Percentiles rank a stretch among this genome's conserved stretches.
These are phyloP conservation scores for Tichodroma muraria DNA, from an alignment of 2,113 vertebrate genomes.

Conservation along the genomic window DNA sequence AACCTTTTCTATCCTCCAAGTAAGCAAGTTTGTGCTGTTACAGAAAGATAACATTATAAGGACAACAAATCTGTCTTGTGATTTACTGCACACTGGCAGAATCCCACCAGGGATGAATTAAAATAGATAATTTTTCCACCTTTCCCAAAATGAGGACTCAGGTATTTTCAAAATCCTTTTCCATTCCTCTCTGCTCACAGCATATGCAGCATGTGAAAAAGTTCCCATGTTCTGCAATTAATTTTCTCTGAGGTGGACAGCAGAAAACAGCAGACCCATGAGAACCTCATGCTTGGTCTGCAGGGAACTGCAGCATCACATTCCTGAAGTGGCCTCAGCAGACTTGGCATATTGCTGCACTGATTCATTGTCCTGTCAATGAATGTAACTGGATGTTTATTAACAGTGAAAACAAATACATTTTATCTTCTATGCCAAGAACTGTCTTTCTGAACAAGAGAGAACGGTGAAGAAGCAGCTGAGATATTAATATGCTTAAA, in stretches of 20 bases:
- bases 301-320: not conserved
- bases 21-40: not conserved
- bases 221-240: not conserved
- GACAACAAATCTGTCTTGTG: not conserved
- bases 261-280: not conserved
- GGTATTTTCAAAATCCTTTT: not conserved
- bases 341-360: not conserved
- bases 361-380: constrained; percentile 1
- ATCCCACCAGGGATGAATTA: constrained; percentile 9
- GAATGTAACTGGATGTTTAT: not conserved
- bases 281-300: not conserved
- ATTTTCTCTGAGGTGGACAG: not conserved
- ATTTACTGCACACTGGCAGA: not conserved
- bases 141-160: not conserved
- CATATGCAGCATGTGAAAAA: not conserved
- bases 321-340: not conserved
- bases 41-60: not conserved
- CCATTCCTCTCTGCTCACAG: not conserved
- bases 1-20: not conserved
- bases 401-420: not conserved
- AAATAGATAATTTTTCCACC: not conserved
- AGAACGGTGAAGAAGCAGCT: not conserved
- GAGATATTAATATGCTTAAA: not conserved
- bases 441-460: not conserved
- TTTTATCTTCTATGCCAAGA: not conserved